Evolutionary conservation across 2,888 invertebrate genomes (phyloP).

Genomic region (Drosophila pullipes): DNA sequence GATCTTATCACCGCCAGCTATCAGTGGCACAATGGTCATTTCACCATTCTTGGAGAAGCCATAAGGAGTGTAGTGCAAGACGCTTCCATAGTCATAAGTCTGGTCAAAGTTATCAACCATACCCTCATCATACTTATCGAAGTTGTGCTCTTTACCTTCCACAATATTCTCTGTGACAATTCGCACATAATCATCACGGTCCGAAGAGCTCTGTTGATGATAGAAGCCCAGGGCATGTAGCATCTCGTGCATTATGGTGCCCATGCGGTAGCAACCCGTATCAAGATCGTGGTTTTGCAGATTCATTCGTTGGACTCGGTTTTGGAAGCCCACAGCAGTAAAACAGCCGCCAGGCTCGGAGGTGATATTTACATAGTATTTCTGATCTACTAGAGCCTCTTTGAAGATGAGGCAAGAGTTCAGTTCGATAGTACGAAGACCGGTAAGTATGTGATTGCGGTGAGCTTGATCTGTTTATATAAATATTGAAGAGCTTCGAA

Average conservation of each 20-base stretch:
- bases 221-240: constrained; percentile 91
- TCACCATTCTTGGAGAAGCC: constrained; percentile 90
- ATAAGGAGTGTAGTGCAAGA: constrained; percentile 91
- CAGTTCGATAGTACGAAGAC: constrained; percentile 90
- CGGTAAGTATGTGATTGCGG: constrained; percentile 88
- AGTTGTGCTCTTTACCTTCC: constrained; percentile 89
- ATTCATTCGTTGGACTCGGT: constrained; percentile 77
- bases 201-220: constrained; percentile 90
- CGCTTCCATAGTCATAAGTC: constrained; percentile 90
- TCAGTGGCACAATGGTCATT: constrained; percentile 88
- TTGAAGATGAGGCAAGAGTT: constrained; percentile 90
- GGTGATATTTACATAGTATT: constrained; percentile 75
- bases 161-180: constrained; percentile 85
- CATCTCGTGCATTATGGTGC: constrained; percentile 90
- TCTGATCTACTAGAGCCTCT: constrained; percentile 86
- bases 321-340: constrained; percentile 90
- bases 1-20: constrained; percentile 40
- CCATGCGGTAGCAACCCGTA: constrained; percentile 72
- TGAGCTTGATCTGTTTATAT: constrained; percentile 86
- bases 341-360: constrained; percentile 88
- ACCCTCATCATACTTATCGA: constrained; percentile 88
- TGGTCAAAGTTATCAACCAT: constrained; percentile 88
- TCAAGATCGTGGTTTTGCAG: constrained; percentile 49
- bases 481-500: no score
- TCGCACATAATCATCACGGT: constrained; percentile 89